Evolutionary conservation across 2,113 vertebrate species (phyloP), one percentile per base, ranked within the genome.

Genomic region (Atractosteus spatula): DNA sequence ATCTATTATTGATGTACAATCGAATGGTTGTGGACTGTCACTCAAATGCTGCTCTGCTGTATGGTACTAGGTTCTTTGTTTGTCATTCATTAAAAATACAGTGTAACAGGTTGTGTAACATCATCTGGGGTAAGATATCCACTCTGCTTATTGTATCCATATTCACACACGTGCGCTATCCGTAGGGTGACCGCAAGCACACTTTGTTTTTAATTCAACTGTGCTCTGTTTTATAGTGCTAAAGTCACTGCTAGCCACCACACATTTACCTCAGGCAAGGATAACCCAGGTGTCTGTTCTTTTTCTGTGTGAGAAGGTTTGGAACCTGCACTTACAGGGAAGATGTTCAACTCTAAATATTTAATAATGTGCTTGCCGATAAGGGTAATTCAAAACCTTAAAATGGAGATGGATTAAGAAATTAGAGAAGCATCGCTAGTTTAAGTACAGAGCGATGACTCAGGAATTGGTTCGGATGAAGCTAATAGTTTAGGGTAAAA

Each of bases 321-420:
- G 10, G 3, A 56, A 66, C 70, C 67, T 66, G 70, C 77, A 75
- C 75, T 78, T 74, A 76, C 45, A 78, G 81, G 79, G 79, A 85
- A 83, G 76, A 79, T 81, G 82, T 78, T 77, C 66, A 77, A 77
- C 71, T 86, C 71, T n/a, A n/a, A 83, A 86, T 86, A 81, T 83
- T 85, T 85, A 86, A 87, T 83, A 79, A 84, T 80, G 77, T 69
- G 70, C 79, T 80, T 80, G 82, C 79, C 79, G 12, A 13, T 59
- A 59, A 59, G 14, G 12, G 57, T n/a, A 59, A 59, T 59, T 2
- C n/a, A 16, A 59, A 13, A 7, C 57, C n/a, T 59, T 59, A 5
- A 2, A 59, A n/a, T 4, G 10, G n/a, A 59, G 12, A 59, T n/a
- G n/a, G 57, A n/a, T n/a, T n/a, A 59, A 3, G 57, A 59, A 59